Conservation (phyloP, 2,888 invertebrate genomes). For the Mythimna ferrago region DNA sequence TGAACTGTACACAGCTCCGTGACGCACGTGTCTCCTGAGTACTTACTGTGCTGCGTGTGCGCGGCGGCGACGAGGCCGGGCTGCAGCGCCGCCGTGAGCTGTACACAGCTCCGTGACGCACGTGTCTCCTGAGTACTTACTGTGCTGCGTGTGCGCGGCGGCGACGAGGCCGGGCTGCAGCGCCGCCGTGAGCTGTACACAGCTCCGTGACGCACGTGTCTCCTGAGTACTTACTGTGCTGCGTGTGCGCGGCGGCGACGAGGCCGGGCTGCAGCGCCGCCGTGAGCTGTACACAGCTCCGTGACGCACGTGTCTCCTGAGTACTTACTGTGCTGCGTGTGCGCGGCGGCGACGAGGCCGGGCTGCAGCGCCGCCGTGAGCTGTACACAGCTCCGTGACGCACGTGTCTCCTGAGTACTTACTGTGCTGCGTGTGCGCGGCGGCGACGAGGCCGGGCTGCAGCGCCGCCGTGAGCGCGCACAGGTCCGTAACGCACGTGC, state of each 20-base stretch:
- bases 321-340: slow-evolving; percentile 71
- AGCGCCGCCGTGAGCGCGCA: slow-evolving; percentile 95
- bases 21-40: slow-evolving; percentile 90
- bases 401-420: slow-evolving; percentile 84
- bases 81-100: slow-evolving; percentile 94
- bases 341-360: slow-evolving; percentile 90
- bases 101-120: slow-evolving; percentile 95
- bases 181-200: slow-evolving; percentile 94
- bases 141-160: slow-evolving; percentile 74
- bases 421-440: slow-evolving; percentile 75
- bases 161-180: slow-evolving; percentile 93
- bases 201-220: slow-evolving; percentile 94
- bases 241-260: slow-evolving; percentile 83
- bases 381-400: slow-evolving; percentile 95
- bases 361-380: slow-evolving; percentile 94
- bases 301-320: slow-evolving; percentile 92
- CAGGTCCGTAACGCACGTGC: slow-evolving; percentile 94
- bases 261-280: slow-evolving; percentile 94
- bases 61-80: slow-evolving; percentile 91
- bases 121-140: slow-evolving; percentile 77
- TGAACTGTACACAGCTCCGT: slow-evolving; percentile 95
- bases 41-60: slow-evolving; percentile 73
- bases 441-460: slow-evolving; percentile 92
- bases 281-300: slow-evolving; percentile 94
- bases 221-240: slow-evolving; percentile 67